Base-by-base conservation (phyloP, 2,888 invertebrate species). In the Aethes cnicana region DNA sequence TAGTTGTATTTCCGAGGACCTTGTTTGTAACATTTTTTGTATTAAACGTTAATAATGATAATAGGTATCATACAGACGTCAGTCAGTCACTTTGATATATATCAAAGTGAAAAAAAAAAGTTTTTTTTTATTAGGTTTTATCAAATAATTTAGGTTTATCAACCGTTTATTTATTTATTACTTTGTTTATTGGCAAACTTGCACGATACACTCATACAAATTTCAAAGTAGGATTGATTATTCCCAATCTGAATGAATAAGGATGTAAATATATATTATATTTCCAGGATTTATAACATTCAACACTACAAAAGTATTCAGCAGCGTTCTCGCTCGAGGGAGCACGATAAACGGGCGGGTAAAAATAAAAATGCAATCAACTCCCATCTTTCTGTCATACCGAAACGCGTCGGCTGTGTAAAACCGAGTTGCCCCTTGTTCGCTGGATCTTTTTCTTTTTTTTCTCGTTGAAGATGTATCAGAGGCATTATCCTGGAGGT, bases 391-490 rank as follows among this genome's bases (percentile, higher is more conserved):
- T 74, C 72, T 72, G 73, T 75, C 70, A 66, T 70, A 72, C 70
- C 72, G 71, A 76, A 81, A 76, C 74, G 72, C 72, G 72, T 74
- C 63, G 72, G 70, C 69, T 74, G 77, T 79, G 81, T 81, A 77
- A 82, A 85, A 80, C 79, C 77, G 78, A 70, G 74, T n/a, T 77
- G 77, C 72, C 75, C 65, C 72, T 74, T 74, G 77, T 74, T 66
- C 73, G 68, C 63, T 73, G 80, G 66, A 72, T 75, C 77, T 80
- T 69, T 77, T 82, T 84, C 54, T 72, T 78, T 81, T 83, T 84
- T 83, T 80, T 68, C 74, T 80, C 74, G 72, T 83, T 75, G 77
- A 79, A 80, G 83, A 84, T 82, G 80, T 77, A 85, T 84, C 83
- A 81, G 77, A 67, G 74, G 75, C 74, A 81, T 84, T 84, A 86